Evolutionary conservation across 2,888 invertebrate species (phyloP), one percentile per base, ranked within the genome.

Genomic region (Dyspetes luteomarginatus): DNA sequence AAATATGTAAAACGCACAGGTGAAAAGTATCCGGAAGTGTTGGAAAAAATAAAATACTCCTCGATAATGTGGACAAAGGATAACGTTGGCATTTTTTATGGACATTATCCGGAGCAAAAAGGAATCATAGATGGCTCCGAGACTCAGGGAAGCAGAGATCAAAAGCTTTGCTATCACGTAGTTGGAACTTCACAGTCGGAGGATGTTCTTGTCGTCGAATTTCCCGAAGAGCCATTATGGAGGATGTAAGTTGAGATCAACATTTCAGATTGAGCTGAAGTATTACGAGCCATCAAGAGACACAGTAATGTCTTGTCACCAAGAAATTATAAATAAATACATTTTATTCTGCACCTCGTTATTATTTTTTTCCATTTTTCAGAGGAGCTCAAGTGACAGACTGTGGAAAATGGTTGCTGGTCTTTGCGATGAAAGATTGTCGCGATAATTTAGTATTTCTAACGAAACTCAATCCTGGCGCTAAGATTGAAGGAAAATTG

Each of bases 41-140:
- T 99, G 83, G 95, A 96, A 88, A 97, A 97, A 91, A 97, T 98
- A 0, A 99, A 99, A 92, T 99, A 97, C 92, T 97, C 98, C 0
- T 94, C 95, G 12, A 95, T 99, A 92, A 94, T 97, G 0, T 99
- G 99, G 99, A 97, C 97, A 28, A 97, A 97, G 90, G 98, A 99
- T 92, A 96, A 98, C 92, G 95, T 95, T 89, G 99, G 99, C 52
- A 94, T 99, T 85, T 99, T 99, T 93, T 99, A 99, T 92, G 96
- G 96, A 73, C 94, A 95, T 36, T 98, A 97, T 92, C 96, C 97
- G 0, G 95, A 96, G 60, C 95, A 96, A 89, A 93, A 94, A 67
- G 97, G 97, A 28, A 96, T 97, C 92, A 95, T 96, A 1, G 98
- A 98, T 93, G 99, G 99, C 0, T 97, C 97, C 0, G 98, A 98